Evolutionary conservation across 2,888 invertebrate genomes (phyloP).

Genomic region (Alsophila aescularia): DNA sequence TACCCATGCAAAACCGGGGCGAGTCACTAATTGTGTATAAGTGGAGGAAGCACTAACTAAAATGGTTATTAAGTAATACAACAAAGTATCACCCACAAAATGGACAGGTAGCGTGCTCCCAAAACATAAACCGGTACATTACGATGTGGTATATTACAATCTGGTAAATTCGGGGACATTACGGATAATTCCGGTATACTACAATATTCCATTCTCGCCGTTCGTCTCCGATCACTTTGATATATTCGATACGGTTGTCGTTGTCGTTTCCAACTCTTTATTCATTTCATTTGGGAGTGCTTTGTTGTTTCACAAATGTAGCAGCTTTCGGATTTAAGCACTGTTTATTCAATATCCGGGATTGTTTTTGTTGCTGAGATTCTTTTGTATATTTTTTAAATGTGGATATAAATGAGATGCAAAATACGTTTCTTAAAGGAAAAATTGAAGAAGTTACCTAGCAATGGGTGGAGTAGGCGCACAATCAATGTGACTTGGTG

Average conservation of each 20-base stretch:
- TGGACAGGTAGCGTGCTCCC: slow-evolving; percentile 29
- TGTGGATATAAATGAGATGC: background rate
- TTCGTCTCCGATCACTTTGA: slow-evolving; percentile 19
- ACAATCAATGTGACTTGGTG: too few relatives aligned
- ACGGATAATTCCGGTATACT: slow-evolving; percentile 5
- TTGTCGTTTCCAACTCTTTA: slow-evolving; percentile 12
- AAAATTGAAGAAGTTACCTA: too few relatives aligned
- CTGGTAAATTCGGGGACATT: slow-evolving; percentile 6
- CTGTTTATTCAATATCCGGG: slow-evolving; percentile 20
- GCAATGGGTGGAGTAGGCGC: too few relatives aligned
- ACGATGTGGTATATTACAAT: slow-evolving; percentile 2
- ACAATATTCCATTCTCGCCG: slow-evolving; percentile 4
- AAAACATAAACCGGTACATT: slow-evolving; percentile 26
- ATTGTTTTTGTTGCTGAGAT: slow-evolving; percentile 8
- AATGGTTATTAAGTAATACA: slow-evolving; percentile 26
- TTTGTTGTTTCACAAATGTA: slow-evolving; percentile 8
- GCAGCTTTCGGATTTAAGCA: slow-evolving; percentile 10
- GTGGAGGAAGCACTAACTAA: slow-evolving; percentile 3
- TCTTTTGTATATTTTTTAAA: slow-evolving; percentile 6
- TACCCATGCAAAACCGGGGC: too few relatives aligned
- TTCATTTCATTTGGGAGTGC: slow-evolving; percentile 21
- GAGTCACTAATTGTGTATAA: too few relatives aligned
- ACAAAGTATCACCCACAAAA: slow-evolving; percentile 6
- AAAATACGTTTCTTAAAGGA: too few relatives aligned
- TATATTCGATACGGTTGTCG: slow-evolving; percentile 26